These are phyloP conservation scores for Eublepharis macularius DNA, from an alignment of 2,113 vertebrate genomes.

Conservation along the genomic window DNA sequence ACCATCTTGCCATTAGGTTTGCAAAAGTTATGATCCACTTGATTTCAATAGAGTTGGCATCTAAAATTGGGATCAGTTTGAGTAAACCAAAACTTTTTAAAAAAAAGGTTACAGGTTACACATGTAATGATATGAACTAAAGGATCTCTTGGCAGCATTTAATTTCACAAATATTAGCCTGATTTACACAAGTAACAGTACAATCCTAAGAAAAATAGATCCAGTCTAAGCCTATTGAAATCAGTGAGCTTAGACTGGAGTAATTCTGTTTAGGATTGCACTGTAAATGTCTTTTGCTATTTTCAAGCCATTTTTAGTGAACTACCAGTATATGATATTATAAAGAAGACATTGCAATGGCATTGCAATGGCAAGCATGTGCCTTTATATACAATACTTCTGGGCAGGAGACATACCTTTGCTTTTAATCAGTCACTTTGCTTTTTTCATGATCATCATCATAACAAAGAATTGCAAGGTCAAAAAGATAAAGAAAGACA, in stretches of 20 bases:
- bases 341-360: not conserved
- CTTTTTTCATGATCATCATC: not conserved
- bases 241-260: too few relatives aligned
- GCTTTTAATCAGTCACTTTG: constrained; percentile 13
- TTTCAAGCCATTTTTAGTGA: constrained; percentile 36
- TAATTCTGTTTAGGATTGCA: too few relatives aligned
- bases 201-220: too few relatives aligned
- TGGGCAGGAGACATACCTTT: not conserved
- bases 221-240: too few relatives aligned
- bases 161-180: constrained; percentile 31
- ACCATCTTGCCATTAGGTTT: fast-evolving
- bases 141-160: constrained; percentile 36
- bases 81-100: constrained; percentile 57
- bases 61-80: constrained; percentile 33
- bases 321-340: constrained; percentile 13
- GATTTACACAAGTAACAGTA: too few relatives aligned
- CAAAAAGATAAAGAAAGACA: not conserved
- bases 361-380: not conserved
- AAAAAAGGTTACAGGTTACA: too few relatives aligned
- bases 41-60: constrained; percentile 43
- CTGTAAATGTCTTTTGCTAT: constrained; percentile 17
- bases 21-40: constrained; percentile 30
- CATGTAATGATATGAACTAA: constrained; percentile 42
- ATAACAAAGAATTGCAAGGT: not conserved
- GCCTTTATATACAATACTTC: not conserved